phyloP scores from a whole-genome alignment of 2,113 vertebrate species.

The Scalopus aquaticus region DNA sequence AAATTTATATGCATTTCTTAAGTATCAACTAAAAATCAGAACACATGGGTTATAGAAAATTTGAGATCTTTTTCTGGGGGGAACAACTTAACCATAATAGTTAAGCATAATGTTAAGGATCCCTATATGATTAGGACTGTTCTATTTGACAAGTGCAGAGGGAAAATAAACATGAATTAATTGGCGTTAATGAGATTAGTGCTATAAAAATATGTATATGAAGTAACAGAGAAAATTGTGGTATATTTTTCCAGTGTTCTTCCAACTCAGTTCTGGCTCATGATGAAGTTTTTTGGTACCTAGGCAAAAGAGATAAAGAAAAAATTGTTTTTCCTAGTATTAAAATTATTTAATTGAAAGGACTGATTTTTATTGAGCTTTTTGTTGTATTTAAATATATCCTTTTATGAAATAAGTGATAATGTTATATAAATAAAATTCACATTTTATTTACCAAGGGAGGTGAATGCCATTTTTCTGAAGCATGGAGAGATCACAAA shows the following conservation, averaged over 20 bases:
- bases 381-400: constrained; percentile 6
- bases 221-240: neutral
- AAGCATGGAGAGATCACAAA: neutral
- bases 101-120: neutral
- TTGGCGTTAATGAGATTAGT: neutral
- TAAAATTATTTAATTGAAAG: constrained; percentile 39
- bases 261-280: neutral
- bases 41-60: neutral
- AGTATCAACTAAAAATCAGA: neutral
- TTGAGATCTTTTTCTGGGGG: neutral
- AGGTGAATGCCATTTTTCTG: neutral
- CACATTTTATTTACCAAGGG: neutral
- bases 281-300: neutral
- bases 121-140: neutral
- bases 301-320: constrained; percentile 1
- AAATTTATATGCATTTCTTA: constrained; percentile 21
- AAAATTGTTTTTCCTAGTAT: neutral
- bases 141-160: neutral
- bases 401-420: neutral
- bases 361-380: neutral
- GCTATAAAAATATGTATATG: neutral
- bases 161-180: constrained; percentile 14
- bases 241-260: neutral
- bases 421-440: neutral
- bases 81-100: constrained; percentile 28